A percentile compares a stretch with the other conserved stretches of the same genome.
These are phyloP conservation scores for Mareca strepera DNA, from an alignment of 2,797 vertebrate species.

Conservation along the genomic window DNA sequence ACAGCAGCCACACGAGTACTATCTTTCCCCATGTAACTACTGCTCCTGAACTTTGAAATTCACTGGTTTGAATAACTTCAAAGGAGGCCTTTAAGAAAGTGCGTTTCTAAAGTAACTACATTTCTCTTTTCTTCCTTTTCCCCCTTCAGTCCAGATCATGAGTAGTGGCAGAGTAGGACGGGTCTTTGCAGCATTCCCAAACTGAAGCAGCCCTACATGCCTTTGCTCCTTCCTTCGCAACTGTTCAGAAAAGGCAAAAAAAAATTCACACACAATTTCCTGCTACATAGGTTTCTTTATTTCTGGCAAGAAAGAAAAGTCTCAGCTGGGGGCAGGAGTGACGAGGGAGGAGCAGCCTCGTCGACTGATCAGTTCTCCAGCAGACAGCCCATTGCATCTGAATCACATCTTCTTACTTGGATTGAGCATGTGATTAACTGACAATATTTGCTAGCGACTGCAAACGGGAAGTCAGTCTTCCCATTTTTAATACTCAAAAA, in stretches of 20 bases:
- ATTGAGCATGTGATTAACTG: constrained; percentile 51
- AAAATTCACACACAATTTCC: constrained; percentile 20
- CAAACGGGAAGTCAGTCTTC: neutral
- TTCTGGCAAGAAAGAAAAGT: constrained; percentile 52
- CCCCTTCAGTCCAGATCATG: constrained; percentile 6
- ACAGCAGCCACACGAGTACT: neutral
- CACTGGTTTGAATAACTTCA: constrained; percentile 1
- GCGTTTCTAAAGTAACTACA: constrained; percentile 28
- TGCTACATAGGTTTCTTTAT: neutral
- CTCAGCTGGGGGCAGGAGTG: too few species aligned
- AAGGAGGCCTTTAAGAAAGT: constrained; percentile 8
- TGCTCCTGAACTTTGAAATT: neutral
- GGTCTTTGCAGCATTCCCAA: neutral
- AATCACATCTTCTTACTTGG: constrained; percentile 35
- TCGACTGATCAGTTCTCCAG: constrained; percentile 56
- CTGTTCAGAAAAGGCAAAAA: constrained; percentile 16
- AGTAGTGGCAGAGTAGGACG: constrained; percentile 17
- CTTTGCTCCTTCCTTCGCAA: constrained; percentile 61
- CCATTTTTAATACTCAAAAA: neutral
- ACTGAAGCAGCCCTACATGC: constrained; percentile 33
- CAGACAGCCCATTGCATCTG: constrained; percentile 28
- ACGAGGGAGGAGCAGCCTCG: neutral
- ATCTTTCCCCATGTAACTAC: neutral
- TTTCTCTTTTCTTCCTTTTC: neutral
- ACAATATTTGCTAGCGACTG: constrained; percentile 48